Conservation (phyloP, 2,113 vertebrate species). For the Formicarius rufipectus region DNA sequence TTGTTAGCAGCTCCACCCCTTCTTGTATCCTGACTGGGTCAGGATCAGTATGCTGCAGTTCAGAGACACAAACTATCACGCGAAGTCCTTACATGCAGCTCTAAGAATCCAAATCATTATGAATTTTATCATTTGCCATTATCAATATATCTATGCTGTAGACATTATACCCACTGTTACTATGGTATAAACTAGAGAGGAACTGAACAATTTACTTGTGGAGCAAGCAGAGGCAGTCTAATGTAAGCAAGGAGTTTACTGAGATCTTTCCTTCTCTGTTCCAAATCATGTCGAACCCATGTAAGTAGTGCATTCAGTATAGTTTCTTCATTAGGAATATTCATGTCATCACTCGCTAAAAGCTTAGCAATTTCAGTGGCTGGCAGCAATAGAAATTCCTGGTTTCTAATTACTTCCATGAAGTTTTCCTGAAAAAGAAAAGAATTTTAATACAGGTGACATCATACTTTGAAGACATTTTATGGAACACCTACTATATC, state of each 20-base stretch:
- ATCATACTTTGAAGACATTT: background rate
- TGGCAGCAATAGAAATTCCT: slow-evolving; percentile 93
- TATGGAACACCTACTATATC: background rate
- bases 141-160: background rate
- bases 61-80: background rate
- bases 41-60: background rate
- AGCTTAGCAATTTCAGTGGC: slow-evolving; percentile 91
- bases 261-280: slow-evolving; percentile 83
- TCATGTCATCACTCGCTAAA: slow-evolving; percentile 94
- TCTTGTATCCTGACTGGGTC: background rate
- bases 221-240: slow-evolving; percentile 90
- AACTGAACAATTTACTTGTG: slow-evolving; percentile 82
- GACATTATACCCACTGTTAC: background rate
- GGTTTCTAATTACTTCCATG: slow-evolving; percentile 93
- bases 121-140: background rate
- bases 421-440: slow-evolving; percentile 88
- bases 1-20: background rate
- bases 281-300: slow-evolving; percentile 88
- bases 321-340: slow-evolving; percentile 94
- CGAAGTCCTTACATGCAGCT: background rate
- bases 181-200: background rate
- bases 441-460: background rate
- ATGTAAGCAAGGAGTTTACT: slow-evolving; percentile 88
- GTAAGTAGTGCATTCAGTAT: slow-evolving; percentile 90
- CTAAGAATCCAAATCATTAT: background rate